Percentiles rank a stretch among this genome's conserved stretches.
phyloP scores from a whole-genome alignment of 1,140 invertebrate species.

The Lasaia peninsularis region DNA sequence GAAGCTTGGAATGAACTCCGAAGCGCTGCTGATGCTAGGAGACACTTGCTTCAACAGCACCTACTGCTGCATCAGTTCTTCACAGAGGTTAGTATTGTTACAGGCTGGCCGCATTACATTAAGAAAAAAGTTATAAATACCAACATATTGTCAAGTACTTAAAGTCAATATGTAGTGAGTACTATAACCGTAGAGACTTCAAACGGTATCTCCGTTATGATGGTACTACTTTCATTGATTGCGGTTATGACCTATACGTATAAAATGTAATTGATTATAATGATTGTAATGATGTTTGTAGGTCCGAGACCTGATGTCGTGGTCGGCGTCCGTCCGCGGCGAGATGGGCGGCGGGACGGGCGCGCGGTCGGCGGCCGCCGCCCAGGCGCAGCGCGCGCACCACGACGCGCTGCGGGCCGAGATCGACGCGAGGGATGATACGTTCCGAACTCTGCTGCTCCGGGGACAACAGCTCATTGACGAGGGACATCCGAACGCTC shows the following conservation, averaged over 20 bases:
- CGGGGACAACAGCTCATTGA: slow-evolving; percentile 91
- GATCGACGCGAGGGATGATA: slow-evolving; percentile 95
- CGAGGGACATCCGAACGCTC: slow-evolving; percentile 81
- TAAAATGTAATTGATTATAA: no score
- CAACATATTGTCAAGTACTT: no score
- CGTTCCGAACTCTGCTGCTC: slow-evolving; percentile 88
- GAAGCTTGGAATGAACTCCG: slow-evolving; percentile 93
- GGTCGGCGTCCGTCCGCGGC: slow-evolving; percentile 88
- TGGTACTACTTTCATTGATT: no score
- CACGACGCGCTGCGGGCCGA: slow-evolving; percentile 95
- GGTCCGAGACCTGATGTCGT: slow-evolving; percentile 93
- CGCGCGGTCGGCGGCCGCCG: slow-evolving; percentile 90
- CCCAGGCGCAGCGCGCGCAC: slow-evolving; percentile 91
- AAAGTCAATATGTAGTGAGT: no score
- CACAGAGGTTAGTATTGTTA: slow-evolving; percentile 77
- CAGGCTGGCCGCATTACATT: no score
- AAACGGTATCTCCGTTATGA: no score
- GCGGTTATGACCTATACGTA: no score
- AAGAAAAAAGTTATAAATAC: no score
- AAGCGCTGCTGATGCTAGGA: slow-evolving; percentile 86
- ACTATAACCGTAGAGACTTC: no score
- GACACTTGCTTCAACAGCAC: slow-evolving; percentile 90
- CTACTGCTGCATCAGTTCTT: slow-evolving; percentile 93
- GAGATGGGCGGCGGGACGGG: slow-evolving; percentile 89
- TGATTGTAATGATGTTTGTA: slow-evolving; percentile 37